Evolutionary conservation across 2,113 vertebrate species (phyloP).

Genomic region (Cheilinus undulatus): DNA sequence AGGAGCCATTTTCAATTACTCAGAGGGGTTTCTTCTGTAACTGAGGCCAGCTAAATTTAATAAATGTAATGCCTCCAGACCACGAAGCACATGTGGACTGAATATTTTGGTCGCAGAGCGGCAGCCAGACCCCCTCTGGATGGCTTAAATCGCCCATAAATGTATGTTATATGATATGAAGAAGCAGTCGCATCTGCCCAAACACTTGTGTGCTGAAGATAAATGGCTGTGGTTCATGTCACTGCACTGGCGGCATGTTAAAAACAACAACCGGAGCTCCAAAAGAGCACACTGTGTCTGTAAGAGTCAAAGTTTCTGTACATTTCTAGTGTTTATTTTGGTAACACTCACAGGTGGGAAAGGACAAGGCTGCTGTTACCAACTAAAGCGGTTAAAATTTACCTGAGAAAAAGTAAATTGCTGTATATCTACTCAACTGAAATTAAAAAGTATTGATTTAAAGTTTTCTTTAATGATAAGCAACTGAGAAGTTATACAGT

Average conservation of each 20-base stretch:
- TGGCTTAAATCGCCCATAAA: conserved; percentile 8
- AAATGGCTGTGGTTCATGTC: conserved; percentile 4
- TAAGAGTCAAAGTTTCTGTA: too few relatives aligned
- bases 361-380: too few relatives aligned
- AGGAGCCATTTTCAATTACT: conserved; percentile 66
- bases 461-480: too few relatives aligned
- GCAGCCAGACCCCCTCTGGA: not conserved
- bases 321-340: too few relatives aligned
- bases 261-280: conserved; percentile 8
- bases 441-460: too few relatives aligned
- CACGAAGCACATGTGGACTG: conserved; percentile 35
- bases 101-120: conserved; percentile 55
- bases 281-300: conserved; percentile 1
- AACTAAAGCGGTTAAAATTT: too few relatives aligned
- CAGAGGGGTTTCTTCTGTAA: conserved; percentile 51
- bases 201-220: conserved; percentile 13
- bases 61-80: conserved; percentile 58
- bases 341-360: too few relatives aligned
- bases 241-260: conserved; percentile 7
- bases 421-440: too few relatives aligned
- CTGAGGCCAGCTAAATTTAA: conserved; percentile 52
- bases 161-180: not conserved
- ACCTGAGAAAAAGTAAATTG: too few relatives aligned
- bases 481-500: too few relatives aligned
- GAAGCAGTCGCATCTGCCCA: conserved; percentile 14